phyloP scores from a whole-genome alignment of 1,140 invertebrate species.

The Drosophila burlai region DNA sequence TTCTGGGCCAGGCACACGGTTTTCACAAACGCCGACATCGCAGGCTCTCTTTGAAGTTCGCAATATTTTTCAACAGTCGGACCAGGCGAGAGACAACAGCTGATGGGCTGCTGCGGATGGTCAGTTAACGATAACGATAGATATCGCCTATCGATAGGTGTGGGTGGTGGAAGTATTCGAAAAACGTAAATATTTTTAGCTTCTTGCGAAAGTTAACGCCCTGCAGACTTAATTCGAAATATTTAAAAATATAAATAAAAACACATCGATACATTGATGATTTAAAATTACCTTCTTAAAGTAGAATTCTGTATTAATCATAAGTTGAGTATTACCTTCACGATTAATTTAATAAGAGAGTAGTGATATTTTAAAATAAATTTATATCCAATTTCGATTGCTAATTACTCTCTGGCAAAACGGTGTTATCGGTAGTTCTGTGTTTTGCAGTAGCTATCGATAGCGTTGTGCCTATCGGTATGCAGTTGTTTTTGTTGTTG shows the following conservation, averaged over 20 bases:
- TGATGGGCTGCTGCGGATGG: conserved; percentile 28
- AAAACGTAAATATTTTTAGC: not conserved
- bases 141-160: conserved; percentile 1
- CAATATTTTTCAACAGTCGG: conserved; percentile 38
- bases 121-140: not conserved
- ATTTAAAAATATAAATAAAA: no score
- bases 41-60: conserved; percentile 21
- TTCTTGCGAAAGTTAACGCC: not conserved
- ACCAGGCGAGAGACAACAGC: conserved; percentile 39
- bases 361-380: no score
- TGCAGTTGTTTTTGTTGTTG: conserved; percentile 10
- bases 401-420: no score
- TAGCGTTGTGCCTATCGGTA: not conserved
- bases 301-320: no score
- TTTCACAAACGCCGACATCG: conserved; percentile 75
- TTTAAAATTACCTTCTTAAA: no score
- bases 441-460: not conserved
- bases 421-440: no score
- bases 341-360: no score
- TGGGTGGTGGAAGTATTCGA: not conserved
- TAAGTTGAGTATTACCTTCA: no score
- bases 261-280: no score
- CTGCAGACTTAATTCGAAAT: no score
- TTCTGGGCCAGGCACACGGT: conserved; percentile 61
- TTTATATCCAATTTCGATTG: no score